Evolutionary conservation across 2,797 vertebrate species (phyloP).

Genomic region (Sternarchorhynchus goeldii): DNA sequence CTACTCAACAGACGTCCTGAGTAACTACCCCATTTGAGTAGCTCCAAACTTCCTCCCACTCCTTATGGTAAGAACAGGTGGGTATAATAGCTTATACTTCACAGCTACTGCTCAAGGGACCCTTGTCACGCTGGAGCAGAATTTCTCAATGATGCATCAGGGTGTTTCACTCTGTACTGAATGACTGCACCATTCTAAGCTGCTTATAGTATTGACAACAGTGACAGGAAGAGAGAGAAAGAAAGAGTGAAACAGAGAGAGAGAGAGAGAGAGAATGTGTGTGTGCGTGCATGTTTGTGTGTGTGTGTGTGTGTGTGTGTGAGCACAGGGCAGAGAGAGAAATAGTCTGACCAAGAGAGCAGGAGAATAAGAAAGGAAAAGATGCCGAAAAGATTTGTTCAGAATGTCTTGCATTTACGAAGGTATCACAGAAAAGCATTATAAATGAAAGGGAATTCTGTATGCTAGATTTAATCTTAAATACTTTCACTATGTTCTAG

Average conservation of each 20-base stretch:
- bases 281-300: slow-evolving; percentile 12
- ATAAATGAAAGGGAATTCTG: slow-evolving; percentile 61
- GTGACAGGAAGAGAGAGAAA: slow-evolving; percentile 20
- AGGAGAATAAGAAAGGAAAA: slow-evolving; percentile 19
- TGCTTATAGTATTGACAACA: slow-evolving; percentile 43
- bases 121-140: slow-evolving; percentile 26
- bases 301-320: slow-evolving; percentile 7
- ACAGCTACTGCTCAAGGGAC: slow-evolving; percentile 10
- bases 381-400: slow-evolving; percentile 47
- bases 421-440: slow-evolving; percentile 48
- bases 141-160: slow-evolving; percentile 45
- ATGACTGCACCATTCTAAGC: slow-evolving; percentile 42
- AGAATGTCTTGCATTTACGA: slow-evolving; percentile 47
- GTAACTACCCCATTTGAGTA: not conserved
- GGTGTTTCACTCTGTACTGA: slow-evolving; percentile 21
- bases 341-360: slow-evolving; percentile 31
- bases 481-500: slow-evolving; percentile 53
- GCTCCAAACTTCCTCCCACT: not conserved
- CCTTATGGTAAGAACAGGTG: slow-evolving; percentile 19
- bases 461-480: slow-evolving; percentile 64
- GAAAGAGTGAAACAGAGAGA: not conserved
- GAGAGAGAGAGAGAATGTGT: not conserved
- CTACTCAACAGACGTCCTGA: not conserved
- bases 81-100: not conserved
- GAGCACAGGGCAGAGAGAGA: not conserved